Evolutionary conservation across 2,113 vertebrate genomes (phyloP).

Genomic region (Rhabdomys dilectus): DNA sequence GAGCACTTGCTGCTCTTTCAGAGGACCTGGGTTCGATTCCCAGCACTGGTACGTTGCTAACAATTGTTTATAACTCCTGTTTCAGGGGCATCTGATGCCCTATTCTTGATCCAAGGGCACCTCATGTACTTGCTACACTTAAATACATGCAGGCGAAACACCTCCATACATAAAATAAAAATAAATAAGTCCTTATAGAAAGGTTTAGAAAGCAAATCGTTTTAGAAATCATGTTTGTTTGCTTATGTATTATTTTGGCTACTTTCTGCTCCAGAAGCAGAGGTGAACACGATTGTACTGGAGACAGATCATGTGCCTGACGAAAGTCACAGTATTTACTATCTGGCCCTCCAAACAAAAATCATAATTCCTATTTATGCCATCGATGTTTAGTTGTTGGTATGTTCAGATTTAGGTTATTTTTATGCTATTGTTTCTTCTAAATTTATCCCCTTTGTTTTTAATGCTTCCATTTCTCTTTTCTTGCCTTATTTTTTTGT

Average conservation of each 20-base stretch:
- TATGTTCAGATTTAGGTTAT: not conserved
- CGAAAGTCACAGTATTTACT: not conserved
- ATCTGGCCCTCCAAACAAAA: not conserved
- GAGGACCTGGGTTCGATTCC: not conserved
- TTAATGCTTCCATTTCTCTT: not conserved
- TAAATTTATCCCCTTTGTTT: not conserved
- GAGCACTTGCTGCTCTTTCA: not conserved
- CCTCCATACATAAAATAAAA: not conserved
- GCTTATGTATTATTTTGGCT: not conserved
- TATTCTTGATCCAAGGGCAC: not conserved
- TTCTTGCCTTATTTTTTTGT: not conserved
- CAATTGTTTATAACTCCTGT: not conserved
- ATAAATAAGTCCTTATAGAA: not conserved
- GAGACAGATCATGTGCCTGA: not conserved
- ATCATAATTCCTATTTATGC: not conserved
- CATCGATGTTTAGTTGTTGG: not conserved
- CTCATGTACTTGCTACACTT: not conserved
- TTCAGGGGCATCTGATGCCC: not conserved
- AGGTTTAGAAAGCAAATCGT: not conserved
- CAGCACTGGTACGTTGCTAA: not conserved
- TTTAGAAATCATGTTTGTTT: not conserved
- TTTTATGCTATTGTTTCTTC: not conserved
- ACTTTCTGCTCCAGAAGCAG: not conserved
- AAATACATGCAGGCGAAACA: not conserved
- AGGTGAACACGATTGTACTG: not conserved